phyloP scores from a whole-genome alignment of 2,113 vertebrate genomes.

The Actinemys pallida region DNA sequence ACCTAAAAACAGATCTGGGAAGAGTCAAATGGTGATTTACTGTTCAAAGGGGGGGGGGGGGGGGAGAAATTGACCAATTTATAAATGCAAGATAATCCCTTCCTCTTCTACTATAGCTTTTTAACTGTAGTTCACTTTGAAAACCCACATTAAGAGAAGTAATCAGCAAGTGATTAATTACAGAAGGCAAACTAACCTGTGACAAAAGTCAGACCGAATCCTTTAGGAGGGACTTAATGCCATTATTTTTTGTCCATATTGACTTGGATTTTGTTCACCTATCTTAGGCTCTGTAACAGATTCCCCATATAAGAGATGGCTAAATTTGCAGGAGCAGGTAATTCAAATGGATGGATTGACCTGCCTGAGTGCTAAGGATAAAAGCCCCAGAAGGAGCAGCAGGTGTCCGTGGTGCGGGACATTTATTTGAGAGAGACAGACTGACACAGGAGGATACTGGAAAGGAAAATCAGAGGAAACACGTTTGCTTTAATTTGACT shows the following conservation, averaged over 20 bases:
- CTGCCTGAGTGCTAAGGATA: neutral
- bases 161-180: neutral
- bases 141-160: neutral
- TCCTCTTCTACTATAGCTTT: neutral
- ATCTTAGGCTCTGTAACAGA: neutral
- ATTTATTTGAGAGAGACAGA: neutral
- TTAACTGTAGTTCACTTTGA: neutral
- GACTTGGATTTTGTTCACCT: neutral
- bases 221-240: neutral
- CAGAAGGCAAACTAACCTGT: neutral
- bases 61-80: neutral
- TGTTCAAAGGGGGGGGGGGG: neutral
- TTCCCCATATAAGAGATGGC: neutral
- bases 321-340: neutral
- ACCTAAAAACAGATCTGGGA: neutral
- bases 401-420: constrained; percentile 5
- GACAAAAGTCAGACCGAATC: neutral
- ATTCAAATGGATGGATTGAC: neutral
- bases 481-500: neutral
- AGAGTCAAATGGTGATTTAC: neutral
- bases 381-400: neutral
- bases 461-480: neutral
- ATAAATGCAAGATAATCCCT: neutral
- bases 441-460: neutral
- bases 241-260: neutral